Base-by-base conservation (phyloP, 2,888 invertebrate genomes). In the Syrista parreyssii region DNA sequence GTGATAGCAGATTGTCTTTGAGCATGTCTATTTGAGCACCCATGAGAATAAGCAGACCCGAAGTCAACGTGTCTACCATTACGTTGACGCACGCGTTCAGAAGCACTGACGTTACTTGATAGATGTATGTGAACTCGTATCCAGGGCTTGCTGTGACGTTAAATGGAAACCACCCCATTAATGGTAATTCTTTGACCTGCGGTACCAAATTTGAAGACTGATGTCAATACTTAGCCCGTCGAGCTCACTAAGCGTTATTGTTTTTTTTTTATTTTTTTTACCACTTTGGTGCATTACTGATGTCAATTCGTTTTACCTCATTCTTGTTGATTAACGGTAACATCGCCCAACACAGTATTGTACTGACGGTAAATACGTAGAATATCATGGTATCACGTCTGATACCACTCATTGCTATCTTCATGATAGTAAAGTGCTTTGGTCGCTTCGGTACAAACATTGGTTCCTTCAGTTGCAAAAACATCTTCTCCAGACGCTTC, bases 11-110 rank as follows among this genome's bases (percentile, higher is more conserved):
- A 40, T 40, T 40, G 6, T 40, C 40, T 6, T 40, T 92, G 4
- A 93, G 82, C n/a, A 94, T 89, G 34, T 89, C 89, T 73, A 94
- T 84, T 33, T 93, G 92, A 68, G 92, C 93, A 9, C 92, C 88
- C 81, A 92, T 92, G 86, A 93, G 92, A 1, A 92, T 92, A 78
- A 93, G 91, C 73, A 93, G 87, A 0, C 92, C 88, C 1, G 92
- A 91, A 69, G 92, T 92, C 78, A 93, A 84, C 0, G 92, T 92
- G 78, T 93, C 94, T 80, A 93, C 92, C 80, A 91, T 91, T 1
- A 93, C 92, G 86, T 94, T 93, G 77, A 93, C 89, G 77, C 89
- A 89, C 0, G 93, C 93, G 0, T 92, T 92, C 32, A 93, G 84
- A 68, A 90, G 86, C 12, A 93, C 89, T 0, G 92, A 92, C 0